Evolutionary conservation across 2,113 vertebrate genomes (phyloP).

Genomic region (Macrotis lagotis): DNA sequence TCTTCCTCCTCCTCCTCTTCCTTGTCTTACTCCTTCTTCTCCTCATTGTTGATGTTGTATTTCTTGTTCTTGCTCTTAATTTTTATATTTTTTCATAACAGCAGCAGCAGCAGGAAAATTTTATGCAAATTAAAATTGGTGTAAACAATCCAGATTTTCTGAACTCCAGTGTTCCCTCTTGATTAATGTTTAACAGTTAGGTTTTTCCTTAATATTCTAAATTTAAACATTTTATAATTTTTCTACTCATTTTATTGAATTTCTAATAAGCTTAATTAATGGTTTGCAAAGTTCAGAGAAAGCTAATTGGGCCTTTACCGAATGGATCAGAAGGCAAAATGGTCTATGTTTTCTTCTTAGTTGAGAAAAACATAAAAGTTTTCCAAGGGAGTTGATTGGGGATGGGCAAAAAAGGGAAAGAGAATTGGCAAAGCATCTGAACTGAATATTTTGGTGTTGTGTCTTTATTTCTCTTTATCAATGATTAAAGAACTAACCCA

Average conservation of each 20-base stretch:
- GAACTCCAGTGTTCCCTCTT: background rate
- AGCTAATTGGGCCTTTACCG: background rate
- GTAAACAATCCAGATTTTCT: background rate
- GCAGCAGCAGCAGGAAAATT: too few relatives aligned
- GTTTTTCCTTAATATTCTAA: background rate
- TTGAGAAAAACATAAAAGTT: background rate
- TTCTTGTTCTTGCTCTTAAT: too few relatives aligned
- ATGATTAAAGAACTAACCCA: constrained; percentile 21
- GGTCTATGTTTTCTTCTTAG: background rate
- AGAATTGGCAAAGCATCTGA: background rate
- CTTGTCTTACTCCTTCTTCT: too few relatives aligned
- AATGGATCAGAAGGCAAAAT: background rate
- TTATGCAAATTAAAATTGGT: too few relatives aligned
- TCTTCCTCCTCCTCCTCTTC: background rate
- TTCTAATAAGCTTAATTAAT: background rate
- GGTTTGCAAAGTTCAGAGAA: background rate
- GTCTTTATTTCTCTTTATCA: background rate
- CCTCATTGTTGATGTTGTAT: too few relatives aligned
- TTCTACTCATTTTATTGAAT: background rate
- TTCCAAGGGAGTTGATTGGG: background rate
- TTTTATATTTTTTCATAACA: too few relatives aligned
- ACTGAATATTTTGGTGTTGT: background rate
- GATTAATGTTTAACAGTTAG: background rate
- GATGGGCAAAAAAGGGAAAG: background rate
- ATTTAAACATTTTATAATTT: background rate